These are phyloP conservation scores for Atherix ibis DNA, from an alignment of 2,888 invertebrate genomes.

Conservation along the genomic window DNA sequence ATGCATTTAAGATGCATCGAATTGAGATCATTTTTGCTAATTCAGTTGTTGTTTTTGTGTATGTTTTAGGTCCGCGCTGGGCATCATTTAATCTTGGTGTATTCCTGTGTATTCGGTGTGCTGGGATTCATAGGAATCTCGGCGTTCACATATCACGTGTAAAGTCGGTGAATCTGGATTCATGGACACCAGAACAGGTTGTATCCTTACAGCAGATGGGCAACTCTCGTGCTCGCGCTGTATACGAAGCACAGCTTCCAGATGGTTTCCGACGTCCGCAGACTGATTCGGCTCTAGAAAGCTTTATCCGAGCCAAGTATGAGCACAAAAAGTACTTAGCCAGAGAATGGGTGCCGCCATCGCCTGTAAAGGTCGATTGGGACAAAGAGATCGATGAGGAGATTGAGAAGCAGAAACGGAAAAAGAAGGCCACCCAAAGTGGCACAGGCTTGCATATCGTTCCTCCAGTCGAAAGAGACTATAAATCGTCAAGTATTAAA, in stretches of 20 bases:
- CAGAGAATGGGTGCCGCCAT: conserved; percentile 88
- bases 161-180: conserved; percentile 93
- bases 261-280: conserved; percentile 93
- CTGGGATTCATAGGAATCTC: conserved; percentile 95
- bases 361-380: conserved; percentile 70
- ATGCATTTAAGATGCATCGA: no score
- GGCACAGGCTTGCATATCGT: conserved; percentile 17
- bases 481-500: conserved; percentile 12
- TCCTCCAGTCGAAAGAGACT: conserved; percentile 13
- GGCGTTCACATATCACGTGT: conserved; percentile 98
- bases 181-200: conserved; percentile 98
- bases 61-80: conserved; percentile 91
- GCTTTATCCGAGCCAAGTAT: conserved; percentile 95
- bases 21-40: no score
- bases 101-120: conserved; percentile 96
- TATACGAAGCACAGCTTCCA: conserved; percentile 93
- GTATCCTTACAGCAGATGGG: conserved; percentile 93
- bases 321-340: conserved; percentile 98
- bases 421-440: conserved; percentile 55
- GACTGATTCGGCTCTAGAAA: conserved; percentile 82
- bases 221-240: conserved; percentile 88
- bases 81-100: conserved; percentile 98
- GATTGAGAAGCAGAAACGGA: conserved; percentile 63
- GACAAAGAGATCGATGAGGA: conserved; percentile 81
- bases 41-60: no score